These are phyloP conservation scores for Nycticorax nycticorax DNA, from an alignment of 2,113 vertebrate species.

Conservation along the genomic window DNA sequence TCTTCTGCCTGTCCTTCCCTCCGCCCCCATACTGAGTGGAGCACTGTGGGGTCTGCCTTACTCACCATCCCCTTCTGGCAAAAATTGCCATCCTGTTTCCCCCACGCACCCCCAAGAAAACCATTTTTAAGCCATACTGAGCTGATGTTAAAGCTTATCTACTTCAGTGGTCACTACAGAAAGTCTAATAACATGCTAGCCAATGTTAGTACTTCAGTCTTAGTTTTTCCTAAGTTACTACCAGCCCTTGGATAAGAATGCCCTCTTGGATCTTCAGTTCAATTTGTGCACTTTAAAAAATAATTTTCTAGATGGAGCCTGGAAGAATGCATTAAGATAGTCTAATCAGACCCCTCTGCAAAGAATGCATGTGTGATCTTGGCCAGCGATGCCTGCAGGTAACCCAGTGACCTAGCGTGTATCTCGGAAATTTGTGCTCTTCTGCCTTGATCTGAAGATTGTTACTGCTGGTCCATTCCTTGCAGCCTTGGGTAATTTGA, in stretches of 20 bases:
- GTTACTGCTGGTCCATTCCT: not conserved
- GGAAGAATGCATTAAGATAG: not conserved
- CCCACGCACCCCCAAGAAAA: rapidly evolving
- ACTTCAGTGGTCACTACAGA: not conserved
- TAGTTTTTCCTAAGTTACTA: not conserved
- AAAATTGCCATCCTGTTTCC: not conserved
- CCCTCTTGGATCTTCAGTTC: not conserved
- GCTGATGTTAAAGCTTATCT: not conserved
- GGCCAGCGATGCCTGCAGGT: not conserved
- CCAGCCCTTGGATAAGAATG: not conserved
- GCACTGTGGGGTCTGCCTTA: not conserved
- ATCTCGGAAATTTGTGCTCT: not conserved
- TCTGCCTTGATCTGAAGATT: not conserved
- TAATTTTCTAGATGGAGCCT: not conserved
- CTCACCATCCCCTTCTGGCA: not conserved
- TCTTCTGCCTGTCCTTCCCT: not conserved
- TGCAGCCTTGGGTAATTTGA: not conserved
- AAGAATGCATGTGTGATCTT: not conserved
- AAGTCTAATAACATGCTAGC: not conserved
- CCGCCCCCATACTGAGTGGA: not conserved
- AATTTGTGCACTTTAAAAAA: not conserved
- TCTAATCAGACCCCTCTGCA: not conserved
- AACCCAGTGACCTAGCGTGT: rapidly evolving
- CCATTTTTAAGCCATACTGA: not conserved
- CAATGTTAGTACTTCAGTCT: not conserved